Evolutionary conservation across 2,113 vertebrate genomes (phyloP).

Genomic region (human (Homo sapiens)): GRCh38 chr12:90521001-90521500

Average conservation of each 20-base stretch:
- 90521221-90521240: neutral
- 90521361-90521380: neutral
- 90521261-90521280: neutral
- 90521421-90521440: neutral
- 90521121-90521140: neutral
- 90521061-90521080: neutral
- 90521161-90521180: neutral
- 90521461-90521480: neutral
- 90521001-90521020: neutral
- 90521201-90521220: neutral
- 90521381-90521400: neutral
- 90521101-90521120: neutral
- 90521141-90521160: neutral
- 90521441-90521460: neutral
- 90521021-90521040: neutral
- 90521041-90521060: neutral
- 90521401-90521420: neutral
- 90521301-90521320: neutral
- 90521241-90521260: neutral
- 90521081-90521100: neutral
- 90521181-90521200: neutral
- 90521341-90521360: neutral
- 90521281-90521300: neutral
- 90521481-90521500: neutral
- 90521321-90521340: neutral